Percentiles rank a stretch among this genome's conserved stretches.
These are phyloP conservation scores for Podarcis cretensis DNA, from an alignment of 2,113 vertebrate genomes.

Conservation along the genomic window DNA sequence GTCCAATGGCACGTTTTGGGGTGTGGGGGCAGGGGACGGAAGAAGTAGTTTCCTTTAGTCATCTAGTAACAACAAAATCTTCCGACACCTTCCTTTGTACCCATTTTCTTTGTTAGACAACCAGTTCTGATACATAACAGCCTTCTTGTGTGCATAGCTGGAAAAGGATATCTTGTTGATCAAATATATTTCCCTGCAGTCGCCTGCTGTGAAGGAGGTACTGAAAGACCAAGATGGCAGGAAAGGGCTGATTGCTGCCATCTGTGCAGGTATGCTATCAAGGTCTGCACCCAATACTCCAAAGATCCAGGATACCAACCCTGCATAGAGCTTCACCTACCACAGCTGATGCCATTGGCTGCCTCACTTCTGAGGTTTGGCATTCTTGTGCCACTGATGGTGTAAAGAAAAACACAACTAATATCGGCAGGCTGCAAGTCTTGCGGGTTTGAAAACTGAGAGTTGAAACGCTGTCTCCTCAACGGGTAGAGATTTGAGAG, in stretches of 20 bases:
- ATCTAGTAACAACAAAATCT: not conserved
- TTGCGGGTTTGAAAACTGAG: not conserved
- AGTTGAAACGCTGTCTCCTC: not conserved
- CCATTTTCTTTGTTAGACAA: not conserved
- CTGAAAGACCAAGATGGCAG: constrained; percentile 91
- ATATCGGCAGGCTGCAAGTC: not conserved
- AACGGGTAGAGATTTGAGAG: no score
- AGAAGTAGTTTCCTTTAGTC: not conserved
- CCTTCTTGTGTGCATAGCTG: not conserved
- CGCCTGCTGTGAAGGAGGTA: constrained; percentile 89
- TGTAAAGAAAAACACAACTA: no score
- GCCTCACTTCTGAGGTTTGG: not conserved
- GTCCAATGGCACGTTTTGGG: not conserved
- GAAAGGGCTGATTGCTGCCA: constrained; percentile 95
- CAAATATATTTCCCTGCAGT: constrained; percentile 75
- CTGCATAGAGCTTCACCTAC: not conserved
- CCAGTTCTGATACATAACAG: not conserved
- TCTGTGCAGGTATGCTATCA: constrained; percentile 89
- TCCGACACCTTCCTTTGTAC: not conserved
- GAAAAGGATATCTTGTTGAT: not conserved
- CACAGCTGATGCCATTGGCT: not conserved
- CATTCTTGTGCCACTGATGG: not conserved
- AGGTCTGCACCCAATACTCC: no score
- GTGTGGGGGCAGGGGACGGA: not conserved
- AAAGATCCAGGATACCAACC: not conserved